A percentile compares a stretch with the other conserved stretches of the same genome.
Evolutionary conservation across 37 sponge, comb jelly and placozoan genomes (phyloP).

Genomic region (Ephydatia muelleri): DNA sequence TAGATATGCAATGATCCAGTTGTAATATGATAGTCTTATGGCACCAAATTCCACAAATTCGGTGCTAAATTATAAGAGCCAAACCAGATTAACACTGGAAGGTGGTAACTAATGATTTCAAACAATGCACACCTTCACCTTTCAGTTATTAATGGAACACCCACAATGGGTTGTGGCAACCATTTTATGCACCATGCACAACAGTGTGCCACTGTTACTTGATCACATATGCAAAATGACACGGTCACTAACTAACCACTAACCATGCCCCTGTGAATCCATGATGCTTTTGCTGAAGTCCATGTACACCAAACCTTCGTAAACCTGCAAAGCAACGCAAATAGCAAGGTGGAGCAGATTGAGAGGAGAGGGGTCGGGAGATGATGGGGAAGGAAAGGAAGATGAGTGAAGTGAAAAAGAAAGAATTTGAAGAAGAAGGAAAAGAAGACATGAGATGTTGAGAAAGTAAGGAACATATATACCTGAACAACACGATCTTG

Average conservation of each 20-base stretch:
- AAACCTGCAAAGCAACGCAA: conserved; percentile 54
- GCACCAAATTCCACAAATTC: background rate
- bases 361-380: background rate
- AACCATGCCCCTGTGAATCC: conserved; percentile 63
- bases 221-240: background rate
- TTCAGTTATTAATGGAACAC: too few relatives aligned
- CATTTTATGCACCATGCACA: too few relatives aligned
- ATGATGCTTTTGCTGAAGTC: conserved; percentile 72
- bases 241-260: background rate
- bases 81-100: background rate
- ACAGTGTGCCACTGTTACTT: background rate
- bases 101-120: background rate
- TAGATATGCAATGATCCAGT: too few relatives aligned
- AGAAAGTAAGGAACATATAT: background rate
- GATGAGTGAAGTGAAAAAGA: too few relatives aligned
- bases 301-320: conserved; percentile 89
- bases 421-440: background rate
- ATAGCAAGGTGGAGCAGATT: background rate
- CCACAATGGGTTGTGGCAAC: too few relatives aligned
- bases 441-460: too few relatives aligned
- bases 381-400: too few relatives aligned
- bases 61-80: background rate
- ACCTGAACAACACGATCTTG: conserved; percentile 92
- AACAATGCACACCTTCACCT: too few relatives aligned
- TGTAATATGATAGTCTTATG: background rate